Conservation (phyloP, 2,797 vertebrate species). For the Acrossocheilus wenchowensis region DNA sequence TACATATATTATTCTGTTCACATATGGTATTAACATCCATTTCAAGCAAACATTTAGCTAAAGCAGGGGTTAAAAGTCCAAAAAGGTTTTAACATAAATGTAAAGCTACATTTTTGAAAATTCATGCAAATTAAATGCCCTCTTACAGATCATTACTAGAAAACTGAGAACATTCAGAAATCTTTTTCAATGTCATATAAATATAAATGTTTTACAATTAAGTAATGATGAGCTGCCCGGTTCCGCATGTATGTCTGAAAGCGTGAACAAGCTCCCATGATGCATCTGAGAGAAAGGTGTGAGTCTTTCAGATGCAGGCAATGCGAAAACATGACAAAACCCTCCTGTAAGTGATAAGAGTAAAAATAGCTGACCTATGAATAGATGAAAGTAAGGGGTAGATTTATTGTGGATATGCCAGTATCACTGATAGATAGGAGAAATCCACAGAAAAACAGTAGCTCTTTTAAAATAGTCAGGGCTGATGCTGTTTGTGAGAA, state of each 20-base stretch:
- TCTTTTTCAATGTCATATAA: not conserved
- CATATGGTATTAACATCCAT: not conserved
- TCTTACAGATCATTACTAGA: not conserved
- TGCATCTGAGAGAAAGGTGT: slow-evolving; percentile 27
- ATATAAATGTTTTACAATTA: not conserved
- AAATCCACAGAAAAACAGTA: not conserved
- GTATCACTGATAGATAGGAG: not conserved
- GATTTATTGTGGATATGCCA: not conserved
- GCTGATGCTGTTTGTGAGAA: slow-evolving; percentile 5
- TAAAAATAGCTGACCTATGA: slow-evolving; percentile 45
- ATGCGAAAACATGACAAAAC: slow-evolving; percentile 8
- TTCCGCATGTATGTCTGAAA: not conserved
- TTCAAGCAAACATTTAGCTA: not conserved
- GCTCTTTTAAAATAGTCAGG: not conserved
- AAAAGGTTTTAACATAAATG: not conserved
- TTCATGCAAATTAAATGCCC: not conserved
- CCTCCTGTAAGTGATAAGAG: slow-evolving; percentile 15
- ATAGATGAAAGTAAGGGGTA: not conserved
- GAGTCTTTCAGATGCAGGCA: not conserved
- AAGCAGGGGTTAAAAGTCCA: not conserved
- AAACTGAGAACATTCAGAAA: not conserved
- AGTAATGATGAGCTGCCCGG: not conserved
- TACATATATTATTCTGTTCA: not conserved
- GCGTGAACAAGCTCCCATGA: not conserved
- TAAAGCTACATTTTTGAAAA: not conserved